Evolutionary conservation across 2,797 vertebrate species (phyloP).

Genomic region (Halcyon badia): DNA sequence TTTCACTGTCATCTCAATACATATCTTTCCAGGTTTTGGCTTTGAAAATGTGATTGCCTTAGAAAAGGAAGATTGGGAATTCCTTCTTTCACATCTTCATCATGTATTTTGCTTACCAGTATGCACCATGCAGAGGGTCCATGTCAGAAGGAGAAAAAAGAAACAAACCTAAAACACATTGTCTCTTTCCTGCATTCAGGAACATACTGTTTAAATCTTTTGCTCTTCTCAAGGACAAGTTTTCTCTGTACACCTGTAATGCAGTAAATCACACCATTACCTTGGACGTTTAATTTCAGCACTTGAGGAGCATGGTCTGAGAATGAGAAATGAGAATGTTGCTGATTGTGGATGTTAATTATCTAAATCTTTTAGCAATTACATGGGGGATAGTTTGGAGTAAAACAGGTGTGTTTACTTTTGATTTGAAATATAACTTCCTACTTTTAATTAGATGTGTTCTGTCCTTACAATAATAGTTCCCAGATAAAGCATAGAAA

Average conservation of each 20-base stretch:
- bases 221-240: neutral
- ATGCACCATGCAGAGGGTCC: neutral
- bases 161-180: rapidly evolving
- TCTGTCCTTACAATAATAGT: neutral
- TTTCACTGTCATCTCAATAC: neutral
- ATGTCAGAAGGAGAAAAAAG: neutral
- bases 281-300: neutral
- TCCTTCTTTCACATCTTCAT: neutral
- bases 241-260: neutral
- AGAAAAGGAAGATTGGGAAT: neutral
- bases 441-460: neutral
- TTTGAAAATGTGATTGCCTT: neutral
- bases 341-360: neutral
- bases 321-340: neutral
- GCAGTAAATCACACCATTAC: neutral
- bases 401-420: neutral
- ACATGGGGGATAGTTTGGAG: neutral
- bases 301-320: neutral
- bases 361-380: neutral
- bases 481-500: neutral
- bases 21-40: neutral
- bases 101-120: neutral
- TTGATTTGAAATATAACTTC: neutral
- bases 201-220: neutral
- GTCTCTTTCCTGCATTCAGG: neutral